Conservation (phyloP, 2,113 vertebrate genomes). For the Ciconia boyciana region DNA sequence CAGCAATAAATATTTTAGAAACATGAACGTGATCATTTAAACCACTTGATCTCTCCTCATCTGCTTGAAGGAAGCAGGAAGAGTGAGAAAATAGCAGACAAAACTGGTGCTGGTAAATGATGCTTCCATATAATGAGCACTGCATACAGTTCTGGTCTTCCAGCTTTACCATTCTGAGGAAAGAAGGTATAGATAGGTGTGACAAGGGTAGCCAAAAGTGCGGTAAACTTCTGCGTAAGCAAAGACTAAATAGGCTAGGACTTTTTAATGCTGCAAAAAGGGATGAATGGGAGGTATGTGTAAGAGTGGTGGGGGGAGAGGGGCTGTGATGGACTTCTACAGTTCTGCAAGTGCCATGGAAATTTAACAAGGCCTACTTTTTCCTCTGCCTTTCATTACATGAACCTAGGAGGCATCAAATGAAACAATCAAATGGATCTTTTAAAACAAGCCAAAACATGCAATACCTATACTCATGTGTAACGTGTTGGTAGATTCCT, state of each 20-base stretch:
- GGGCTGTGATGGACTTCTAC: background rate
- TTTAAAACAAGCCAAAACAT: background rate
- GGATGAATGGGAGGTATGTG: background rate
- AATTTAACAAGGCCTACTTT: background rate
- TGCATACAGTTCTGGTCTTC: background rate
- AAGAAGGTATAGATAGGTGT: background rate
- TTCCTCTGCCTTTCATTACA: background rate
- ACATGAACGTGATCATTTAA: background rate
- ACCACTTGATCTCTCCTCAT: background rate
- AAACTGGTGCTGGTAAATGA: background rate
- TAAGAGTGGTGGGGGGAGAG: too few species aligned
- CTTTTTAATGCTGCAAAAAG: background rate
- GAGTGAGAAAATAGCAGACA: background rate
- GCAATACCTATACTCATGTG: rapidly evolving
- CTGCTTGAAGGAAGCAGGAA: background rate
- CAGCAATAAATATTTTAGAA: background rate
- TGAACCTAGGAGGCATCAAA: background rate
- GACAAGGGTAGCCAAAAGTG: background rate
- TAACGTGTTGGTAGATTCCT: background rate
- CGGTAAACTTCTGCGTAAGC: background rate
- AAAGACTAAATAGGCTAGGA: background rate
- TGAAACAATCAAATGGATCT: background rate
- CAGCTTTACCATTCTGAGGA: background rate
- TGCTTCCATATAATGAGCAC: background rate
- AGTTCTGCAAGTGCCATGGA: background rate